Evolutionary conservation across 2,113 vertebrate species (phyloP).

Genomic region (Anseranas semipalmata): DNA sequence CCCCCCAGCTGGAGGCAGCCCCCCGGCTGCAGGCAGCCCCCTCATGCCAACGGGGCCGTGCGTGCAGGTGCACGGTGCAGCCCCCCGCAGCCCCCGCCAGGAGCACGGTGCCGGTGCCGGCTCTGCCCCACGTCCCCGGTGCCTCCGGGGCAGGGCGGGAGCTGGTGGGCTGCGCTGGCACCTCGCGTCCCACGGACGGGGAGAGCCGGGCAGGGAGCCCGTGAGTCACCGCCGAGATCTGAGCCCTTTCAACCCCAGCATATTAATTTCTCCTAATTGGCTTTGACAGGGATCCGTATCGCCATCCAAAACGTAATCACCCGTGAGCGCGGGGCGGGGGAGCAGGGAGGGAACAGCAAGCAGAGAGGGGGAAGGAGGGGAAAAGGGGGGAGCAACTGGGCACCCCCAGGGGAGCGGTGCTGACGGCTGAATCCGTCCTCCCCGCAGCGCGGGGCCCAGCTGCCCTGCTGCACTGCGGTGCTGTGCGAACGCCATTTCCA

Average conservation of each 20-base stretch:
- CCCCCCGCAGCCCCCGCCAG: background rate
- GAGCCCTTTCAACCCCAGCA: conserved; percentile 38
- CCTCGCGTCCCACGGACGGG: background rate
- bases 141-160: background rate
- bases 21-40: background rate
- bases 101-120: background rate
- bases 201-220: conserved; percentile 10
- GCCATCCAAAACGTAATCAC: background rate
- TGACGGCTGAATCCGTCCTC: background rate
- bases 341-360: background rate
- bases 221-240: conserved; percentile 4
- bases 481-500: background rate
- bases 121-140: background rate
- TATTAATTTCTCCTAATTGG: conserved; percentile 63
- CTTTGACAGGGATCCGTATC: conserved; percentile 56
- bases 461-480: background rate
- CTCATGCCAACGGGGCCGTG: accelerated
- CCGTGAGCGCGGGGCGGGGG: background rate
- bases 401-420: background rate
- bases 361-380: background rate
- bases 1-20: background rate
- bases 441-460: background rate
- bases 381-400: background rate
- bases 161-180: background rate
- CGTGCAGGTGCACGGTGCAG: background rate